Evolutionary conservation across 2,797 vertebrate genomes (phyloP).

Genomic region (Telmatherina bonti): DNA sequence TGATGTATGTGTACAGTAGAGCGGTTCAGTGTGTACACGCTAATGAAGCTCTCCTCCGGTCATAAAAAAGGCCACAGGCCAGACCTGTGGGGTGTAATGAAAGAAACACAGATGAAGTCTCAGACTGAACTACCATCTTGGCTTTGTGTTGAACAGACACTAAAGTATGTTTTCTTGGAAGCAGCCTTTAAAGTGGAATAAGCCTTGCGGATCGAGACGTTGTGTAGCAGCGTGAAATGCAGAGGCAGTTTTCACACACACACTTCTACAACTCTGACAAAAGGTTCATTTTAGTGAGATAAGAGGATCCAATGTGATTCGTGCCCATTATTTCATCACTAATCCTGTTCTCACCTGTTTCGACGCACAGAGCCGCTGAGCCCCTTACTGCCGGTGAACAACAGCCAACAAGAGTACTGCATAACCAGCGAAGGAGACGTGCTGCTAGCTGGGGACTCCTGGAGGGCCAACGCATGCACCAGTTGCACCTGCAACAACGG

Average conservation of each 20-base stretch:
- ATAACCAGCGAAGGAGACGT: constrained; percentile 83
- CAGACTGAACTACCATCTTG: constrained; percentile 39
- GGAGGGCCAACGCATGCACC: constrained; percentile 86
- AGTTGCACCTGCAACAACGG: constrained; percentile 87
- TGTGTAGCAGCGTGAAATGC: constrained; percentile 29
- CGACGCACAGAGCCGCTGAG: constrained; percentile 69
- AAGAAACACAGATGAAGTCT: constrained; percentile 44
- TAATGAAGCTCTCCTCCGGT: constrained; percentile 36
- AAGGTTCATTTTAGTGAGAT: constrained; percentile 6
- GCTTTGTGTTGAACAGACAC: constrained; percentile 56
- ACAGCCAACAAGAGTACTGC: constrained; percentile 83
- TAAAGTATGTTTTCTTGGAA: constrained; percentile 52
- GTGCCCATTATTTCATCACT: constrained; percentile 7
- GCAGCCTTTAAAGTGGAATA: constrained; percentile 20
- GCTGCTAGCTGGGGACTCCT: constrained; percentile 83
- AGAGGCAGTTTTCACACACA: not conserved
- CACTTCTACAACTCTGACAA: not conserved
- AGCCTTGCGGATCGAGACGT: constrained; percentile 31
- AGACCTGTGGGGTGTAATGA: constrained; percentile 30
- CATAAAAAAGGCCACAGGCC: constrained; percentile 44
- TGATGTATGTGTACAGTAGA: constrained; percentile 66
- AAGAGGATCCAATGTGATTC: constrained; percentile 8
- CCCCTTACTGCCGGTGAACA: constrained; percentile 79
- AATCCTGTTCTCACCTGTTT: constrained; percentile 31
- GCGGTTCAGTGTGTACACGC: constrained; percentile 22